A percentile compares a stretch with the other conserved stretches of the same genome.
Evolutionary conservation across 1,140 invertebrate species (phyloP).

Genomic region (Philaenus spumarius): DNA sequence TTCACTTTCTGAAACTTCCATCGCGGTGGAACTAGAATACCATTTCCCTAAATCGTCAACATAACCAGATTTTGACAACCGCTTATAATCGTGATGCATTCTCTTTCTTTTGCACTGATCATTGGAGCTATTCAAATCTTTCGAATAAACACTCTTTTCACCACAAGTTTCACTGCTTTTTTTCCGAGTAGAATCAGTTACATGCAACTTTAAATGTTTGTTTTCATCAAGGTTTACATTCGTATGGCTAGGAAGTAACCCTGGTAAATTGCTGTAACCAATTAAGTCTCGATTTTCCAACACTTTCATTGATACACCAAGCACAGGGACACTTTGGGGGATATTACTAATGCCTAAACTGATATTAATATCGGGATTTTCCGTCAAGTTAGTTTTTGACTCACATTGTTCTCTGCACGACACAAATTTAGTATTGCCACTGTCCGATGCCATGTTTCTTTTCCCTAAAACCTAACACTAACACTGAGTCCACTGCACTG

Average conservation of each 20-base stretch:
- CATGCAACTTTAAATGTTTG: not conserved
- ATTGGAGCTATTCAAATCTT: conserved; percentile 8
- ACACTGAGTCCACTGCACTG: too few relatives aligned
- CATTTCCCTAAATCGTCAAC: conserved; percentile 25
- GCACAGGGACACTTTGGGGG: not conserved
- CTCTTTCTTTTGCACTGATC: conserved; percentile 24
- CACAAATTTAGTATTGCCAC: too few relatives aligned
- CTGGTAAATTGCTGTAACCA: conserved; percentile 26
- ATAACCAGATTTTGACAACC: conserved; percentile 27
- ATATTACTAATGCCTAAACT: too few relatives aligned
- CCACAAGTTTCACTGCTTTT: not conserved
- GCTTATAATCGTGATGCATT: conserved; percentile 26
- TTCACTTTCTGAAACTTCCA: too few relatives aligned
- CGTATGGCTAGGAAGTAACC: conserved; percentile 18
- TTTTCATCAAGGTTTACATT: conserved; percentile 1
- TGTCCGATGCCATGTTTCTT: too few relatives aligned
- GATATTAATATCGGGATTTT: too few relatives aligned
- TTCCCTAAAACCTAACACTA: too few relatives aligned
- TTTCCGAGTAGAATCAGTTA: conserved; percentile 4
- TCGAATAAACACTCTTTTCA: not conserved
- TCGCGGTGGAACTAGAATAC: conserved; percentile 15
- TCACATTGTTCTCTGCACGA: too few relatives aligned
- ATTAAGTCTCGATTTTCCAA: conserved; percentile 22
- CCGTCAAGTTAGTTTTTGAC: too few relatives aligned
- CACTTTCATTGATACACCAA: conserved; percentile 17